Conservation (phyloP, 2,797 vertebrate species). For the Peromyscus nudipes region DNA sequence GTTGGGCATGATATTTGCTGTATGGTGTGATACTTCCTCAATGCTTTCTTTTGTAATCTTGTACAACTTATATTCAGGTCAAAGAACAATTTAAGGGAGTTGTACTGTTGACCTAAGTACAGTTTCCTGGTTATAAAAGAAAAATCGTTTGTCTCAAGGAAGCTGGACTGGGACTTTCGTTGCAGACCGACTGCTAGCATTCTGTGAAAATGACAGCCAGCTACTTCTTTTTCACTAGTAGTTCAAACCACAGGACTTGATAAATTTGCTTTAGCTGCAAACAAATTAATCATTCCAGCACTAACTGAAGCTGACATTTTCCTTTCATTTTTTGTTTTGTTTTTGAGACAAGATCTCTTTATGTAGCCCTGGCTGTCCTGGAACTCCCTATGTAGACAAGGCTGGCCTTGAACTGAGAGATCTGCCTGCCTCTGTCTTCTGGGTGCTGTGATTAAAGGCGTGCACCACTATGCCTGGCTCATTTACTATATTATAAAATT, state of each 20-base stretch:
- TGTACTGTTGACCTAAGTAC: conserved; percentile 63
- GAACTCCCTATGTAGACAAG: neutral
- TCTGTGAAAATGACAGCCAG: conserved; percentile 25
- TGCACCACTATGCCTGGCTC: neutral
- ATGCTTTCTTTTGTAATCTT: conserved; percentile 42
- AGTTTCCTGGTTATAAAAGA: conserved; percentile 78
- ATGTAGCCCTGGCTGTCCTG: neutral
- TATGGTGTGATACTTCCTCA: neutral
- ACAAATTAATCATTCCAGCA: conserved; percentile 55
- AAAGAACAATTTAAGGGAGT: conserved; percentile 73
- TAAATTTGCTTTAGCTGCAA: conserved; percentile 11
- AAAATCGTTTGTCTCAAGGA: conserved; percentile 15
- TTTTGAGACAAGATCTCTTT: neutral
- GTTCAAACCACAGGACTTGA: conserved; percentile 52
- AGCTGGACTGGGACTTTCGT: conserved; percentile 39
- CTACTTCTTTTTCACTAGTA: conserved; percentile 12
- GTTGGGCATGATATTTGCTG: neutral
- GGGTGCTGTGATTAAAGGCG: neutral
- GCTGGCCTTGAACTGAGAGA: neutral
- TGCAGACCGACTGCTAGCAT: conserved; percentile 23
- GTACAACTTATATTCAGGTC: conserved; percentile 53
- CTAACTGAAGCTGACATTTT: conserved; percentile 29
- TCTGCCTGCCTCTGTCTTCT: neutral
- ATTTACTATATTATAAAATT: conserved; percentile 36
- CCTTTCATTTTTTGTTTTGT: neutral